A percentile compares a stretch with the other conserved stretches of the same genome.
Evolutionary conservation across 2,797 vertebrate genomes (phyloP).

Genomic region (Argyrosomus regius): DNA sequence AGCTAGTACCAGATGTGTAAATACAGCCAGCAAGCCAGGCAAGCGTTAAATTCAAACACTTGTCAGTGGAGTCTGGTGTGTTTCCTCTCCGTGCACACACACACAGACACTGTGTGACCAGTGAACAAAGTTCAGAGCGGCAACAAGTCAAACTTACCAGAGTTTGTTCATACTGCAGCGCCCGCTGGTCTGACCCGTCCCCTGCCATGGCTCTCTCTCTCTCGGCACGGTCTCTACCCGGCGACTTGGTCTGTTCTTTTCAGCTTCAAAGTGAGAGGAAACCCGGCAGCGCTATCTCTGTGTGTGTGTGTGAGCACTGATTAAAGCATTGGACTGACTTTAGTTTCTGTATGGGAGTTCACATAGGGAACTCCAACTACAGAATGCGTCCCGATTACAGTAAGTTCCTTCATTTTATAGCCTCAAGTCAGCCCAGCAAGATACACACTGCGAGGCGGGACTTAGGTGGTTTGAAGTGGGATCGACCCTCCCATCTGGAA

Average conservation of each 20-base stretch:
- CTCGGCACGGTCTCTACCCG: constrained; percentile 43
- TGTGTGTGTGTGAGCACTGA: background rate
- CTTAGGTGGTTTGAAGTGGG: constrained; percentile 55
- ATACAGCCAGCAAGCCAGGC: background rate
- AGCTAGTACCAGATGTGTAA: constrained; percentile 3
- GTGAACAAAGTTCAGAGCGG: constrained; percentile 46
- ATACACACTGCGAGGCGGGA: constrained; percentile 77
- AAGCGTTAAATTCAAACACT: background rate
- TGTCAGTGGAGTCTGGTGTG: constrained; percentile 10
- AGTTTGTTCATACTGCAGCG: constrained; percentile 97
- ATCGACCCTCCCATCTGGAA: constrained; percentile 63
- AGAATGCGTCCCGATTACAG: constrained; percentile 39
- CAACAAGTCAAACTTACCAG: constrained; percentile 89
- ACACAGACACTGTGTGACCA: background rate
- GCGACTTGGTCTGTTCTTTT: constrained; percentile 35
- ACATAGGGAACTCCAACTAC: constrained; percentile 47
- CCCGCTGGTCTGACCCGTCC: constrained; percentile 91
- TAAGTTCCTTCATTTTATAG: constrained; percentile 83
- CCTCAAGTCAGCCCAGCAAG: constrained; percentile 52
- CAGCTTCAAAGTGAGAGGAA: constrained; percentile 44
- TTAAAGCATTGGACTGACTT: constrained; percentile 39
- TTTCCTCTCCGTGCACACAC: background rate
- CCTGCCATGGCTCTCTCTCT: constrained; percentile 79
- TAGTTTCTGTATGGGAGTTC: constrained; percentile 28
- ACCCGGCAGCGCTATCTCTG: constrained; percentile 29